phyloP scores from a whole-genome alignment of 2,797 vertebrate genomes.

The Pantherophis alleghaniensis region DNA sequence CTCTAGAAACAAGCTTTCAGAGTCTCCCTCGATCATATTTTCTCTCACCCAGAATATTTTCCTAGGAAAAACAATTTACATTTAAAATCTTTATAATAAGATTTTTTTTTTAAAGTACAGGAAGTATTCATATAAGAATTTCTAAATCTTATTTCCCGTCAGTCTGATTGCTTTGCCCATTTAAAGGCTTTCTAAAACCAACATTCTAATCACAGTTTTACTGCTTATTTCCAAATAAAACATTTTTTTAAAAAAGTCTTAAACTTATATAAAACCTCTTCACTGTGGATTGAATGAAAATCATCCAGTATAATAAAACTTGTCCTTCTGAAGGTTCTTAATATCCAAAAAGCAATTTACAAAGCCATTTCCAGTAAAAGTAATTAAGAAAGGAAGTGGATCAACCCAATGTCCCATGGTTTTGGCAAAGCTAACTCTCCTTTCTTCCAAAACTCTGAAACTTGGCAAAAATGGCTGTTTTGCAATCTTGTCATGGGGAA shows the following conservation, averaged over 20 bases:
- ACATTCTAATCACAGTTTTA: not conserved
- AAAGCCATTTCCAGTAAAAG: not conserved
- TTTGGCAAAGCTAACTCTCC: not conserved
- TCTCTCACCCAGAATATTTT: too few relatives aligned
- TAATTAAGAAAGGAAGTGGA: not conserved
- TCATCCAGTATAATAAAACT: not conserved
- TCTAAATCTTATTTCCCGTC: too few relatives aligned
- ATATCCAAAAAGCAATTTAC: not conserved
- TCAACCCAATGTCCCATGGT: not conserved
- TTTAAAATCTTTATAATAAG: too few relatives aligned
- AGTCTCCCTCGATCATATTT: too few relatives aligned
- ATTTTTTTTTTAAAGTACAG: too few relatives aligned
- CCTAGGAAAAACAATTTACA: too few relatives aligned
- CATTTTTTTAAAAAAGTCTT: not conserved
- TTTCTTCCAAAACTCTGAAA: not conserved
- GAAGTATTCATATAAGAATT: too few relatives aligned
- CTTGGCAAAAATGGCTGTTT: too few relatives aligned
- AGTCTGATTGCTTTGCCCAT: too few relatives aligned
- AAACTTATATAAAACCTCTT: not conserved
- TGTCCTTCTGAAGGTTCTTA: not conserved
- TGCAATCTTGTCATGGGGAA: not conserved
- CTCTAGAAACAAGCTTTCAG: too few relatives aligned
- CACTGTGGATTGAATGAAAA: not conserved
- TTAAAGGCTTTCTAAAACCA: not conserved
- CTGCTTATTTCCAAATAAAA: not conserved